Evolutionary conservation across 2,113 vertebrate species (phyloP), one percentile per base, ranked within the genome.

Genomic region (Plestiodon gilberti): DNA sequence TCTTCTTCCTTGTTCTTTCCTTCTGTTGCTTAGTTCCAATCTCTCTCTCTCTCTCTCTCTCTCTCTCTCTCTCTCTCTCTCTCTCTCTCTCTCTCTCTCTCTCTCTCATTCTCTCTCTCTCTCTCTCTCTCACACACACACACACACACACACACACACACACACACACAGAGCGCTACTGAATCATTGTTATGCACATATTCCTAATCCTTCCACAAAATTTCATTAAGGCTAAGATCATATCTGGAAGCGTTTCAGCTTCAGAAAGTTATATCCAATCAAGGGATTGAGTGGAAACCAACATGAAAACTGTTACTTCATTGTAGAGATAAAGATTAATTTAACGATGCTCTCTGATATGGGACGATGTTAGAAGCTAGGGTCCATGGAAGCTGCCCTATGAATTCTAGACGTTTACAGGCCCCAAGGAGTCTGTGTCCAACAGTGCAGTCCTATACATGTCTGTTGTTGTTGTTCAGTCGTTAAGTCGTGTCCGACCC

Each of bases 191-290:
- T 75, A 30, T 55, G 70, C n/a, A 55, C 70, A 65, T 64, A 75
- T 75, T 75, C 40, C 78, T 64, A 75, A 65, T 75, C 40, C 78
- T 38, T 75, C 40, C 70, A 38, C 43, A 75, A 65, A 75, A 81
- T 81, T 81, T 81, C 85, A 81, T 81, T 75, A 87, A 81, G 78
- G 17, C n/a, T 81, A 81, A 81, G 78, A 75, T 67, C 59, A 52
- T 75, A 81, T 55, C 78, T 87, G 69, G 74, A 81, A 87, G 61
- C 78, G 75, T 87, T 75, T 81, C 13, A 38, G 40, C 71, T 81
- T 59, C 40, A 75, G 69, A 81, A 81, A 81, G 23, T 75, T 65
- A 74, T 15, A 81, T 65, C 70, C 69, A 74, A 81, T 64, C 3
- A 65, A 6, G 23, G 65, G 33, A 81, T 28, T 55, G 70, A 87